Conservation (phyloP, 2,113 vertebrate genomes). For the Acinonyx jubatus region DNA sequence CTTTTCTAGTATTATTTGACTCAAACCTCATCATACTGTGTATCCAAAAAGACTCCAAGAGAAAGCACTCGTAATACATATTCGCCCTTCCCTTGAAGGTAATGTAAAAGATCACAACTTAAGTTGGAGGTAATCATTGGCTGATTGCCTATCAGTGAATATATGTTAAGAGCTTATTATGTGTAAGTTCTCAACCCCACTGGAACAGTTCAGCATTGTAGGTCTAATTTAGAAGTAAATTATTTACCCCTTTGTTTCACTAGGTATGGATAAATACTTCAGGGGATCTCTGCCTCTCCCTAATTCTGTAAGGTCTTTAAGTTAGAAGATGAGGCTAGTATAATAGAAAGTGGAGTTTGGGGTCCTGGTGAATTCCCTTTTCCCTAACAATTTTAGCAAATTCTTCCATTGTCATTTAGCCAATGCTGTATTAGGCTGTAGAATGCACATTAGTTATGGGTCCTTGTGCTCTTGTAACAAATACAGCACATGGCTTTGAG, state of each 20-base stretch:
- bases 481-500: background rate
- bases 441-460: background rate
- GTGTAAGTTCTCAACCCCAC: background rate
- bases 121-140: background rate
- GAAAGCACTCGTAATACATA: background rate
- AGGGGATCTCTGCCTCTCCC: background rate
- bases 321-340: background rate
- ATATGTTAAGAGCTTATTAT: background rate
- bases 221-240: constrained; percentile 30
- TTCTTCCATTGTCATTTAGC: background rate
- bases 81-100: background rate
- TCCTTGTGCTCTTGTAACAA: constrained; percentile 44
- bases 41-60: background rate
- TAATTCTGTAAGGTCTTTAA: background rate
- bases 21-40: background rate
- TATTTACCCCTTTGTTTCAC: background rate
- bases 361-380: background rate
- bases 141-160: background rate
- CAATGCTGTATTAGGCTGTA: background rate
- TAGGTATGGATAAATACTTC: background rate
- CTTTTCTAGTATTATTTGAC: background rate
- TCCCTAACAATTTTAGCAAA: background rate
- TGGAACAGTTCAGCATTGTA: background rate
- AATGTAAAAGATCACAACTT: background rate
- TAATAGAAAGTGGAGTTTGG: background rate